These are phyloP conservation scores for Mamestra brassicae DNA, from an alignment of 2,888 invertebrate species.

Conservation along the genomic window DNA sequence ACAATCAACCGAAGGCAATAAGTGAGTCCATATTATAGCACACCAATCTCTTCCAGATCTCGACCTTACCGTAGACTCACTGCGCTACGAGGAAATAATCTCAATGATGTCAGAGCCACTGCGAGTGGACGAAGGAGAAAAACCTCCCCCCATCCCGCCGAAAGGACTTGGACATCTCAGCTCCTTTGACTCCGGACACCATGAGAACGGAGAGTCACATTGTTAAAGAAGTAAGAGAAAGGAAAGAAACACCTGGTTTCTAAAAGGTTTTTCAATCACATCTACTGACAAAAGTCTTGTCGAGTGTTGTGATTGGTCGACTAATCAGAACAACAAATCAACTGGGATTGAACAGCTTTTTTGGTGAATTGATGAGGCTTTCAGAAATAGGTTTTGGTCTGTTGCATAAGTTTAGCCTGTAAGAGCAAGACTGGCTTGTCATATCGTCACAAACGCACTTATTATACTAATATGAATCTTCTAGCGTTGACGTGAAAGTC, in stretches of 20 bases:
- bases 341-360: background rate
- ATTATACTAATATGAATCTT: background rate
- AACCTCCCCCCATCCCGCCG: slow-evolving; percentile 87
- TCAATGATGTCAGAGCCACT: slow-evolving; percentile 87
- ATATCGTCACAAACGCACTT: background rate
- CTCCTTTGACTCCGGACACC: slow-evolving; percentile 88
- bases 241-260: background rate
- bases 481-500: background rate
- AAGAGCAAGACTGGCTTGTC: background rate
- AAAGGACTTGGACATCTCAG: slow-evolving; percentile 87
- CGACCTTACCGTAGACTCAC: slow-evolving; percentile 84
- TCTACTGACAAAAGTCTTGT: background rate
- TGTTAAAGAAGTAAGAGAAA: slow-evolving; percentile 72
- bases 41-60: slow-evolving; percentile 74
- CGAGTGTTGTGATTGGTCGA: background rate
- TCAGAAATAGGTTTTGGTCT: background rate
- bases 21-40: background rate
- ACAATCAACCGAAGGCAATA: too few species aligned
- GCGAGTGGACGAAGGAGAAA: slow-evolving; percentile 84
- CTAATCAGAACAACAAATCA: background rate
- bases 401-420: background rate
- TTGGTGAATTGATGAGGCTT: background rate
- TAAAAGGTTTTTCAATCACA: background rate
- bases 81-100: slow-evolving; percentile 88
- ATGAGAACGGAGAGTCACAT: slow-evolving; percentile 87